A percentile compares a stretch with the other conserved stretches of the same genome.
These are phyloP conservation scores for Sphaerodactylus townsendi DNA, from an alignment of 2,113 vertebrate genomes.

Conservation along the genomic window DNA sequence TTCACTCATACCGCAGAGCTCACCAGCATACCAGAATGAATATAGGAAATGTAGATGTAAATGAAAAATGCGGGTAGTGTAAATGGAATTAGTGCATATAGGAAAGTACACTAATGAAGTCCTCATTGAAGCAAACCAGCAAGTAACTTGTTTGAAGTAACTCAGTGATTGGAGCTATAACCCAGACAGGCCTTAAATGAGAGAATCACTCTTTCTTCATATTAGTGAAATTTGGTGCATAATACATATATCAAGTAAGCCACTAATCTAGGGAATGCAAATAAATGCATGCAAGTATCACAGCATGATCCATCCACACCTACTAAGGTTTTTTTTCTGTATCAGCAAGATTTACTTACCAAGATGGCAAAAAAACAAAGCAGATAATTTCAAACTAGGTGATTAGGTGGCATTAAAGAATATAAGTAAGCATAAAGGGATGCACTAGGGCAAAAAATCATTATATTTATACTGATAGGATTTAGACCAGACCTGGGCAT, in stretches of 20 bases:
- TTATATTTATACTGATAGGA: too few relatives aligned
- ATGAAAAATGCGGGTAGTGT: neutral
- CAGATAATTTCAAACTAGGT: too few relatives aligned
- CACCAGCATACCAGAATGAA: neutral
- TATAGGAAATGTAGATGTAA: neutral
- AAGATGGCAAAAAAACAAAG: too few relatives aligned
- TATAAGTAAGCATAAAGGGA: too few relatives aligned
- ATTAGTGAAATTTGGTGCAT: neutral
- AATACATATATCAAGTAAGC: neutral
- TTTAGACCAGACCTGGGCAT: too few relatives aligned
- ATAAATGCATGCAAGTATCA: neutral
- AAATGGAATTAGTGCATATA: neutral
- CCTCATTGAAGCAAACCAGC: neutral
- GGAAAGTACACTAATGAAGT: neutral
- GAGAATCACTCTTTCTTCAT: neutral
- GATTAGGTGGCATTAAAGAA: too few relatives aligned
- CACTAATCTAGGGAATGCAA: neutral
- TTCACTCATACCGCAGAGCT: neutral
- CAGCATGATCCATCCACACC: neutral
- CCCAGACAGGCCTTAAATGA: neutral
- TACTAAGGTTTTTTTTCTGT: neutral
- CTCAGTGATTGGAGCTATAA: neutral
- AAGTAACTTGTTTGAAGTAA: neutral
- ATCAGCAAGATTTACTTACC: neutral
- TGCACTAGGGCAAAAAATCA: too few relatives aligned